Evolutionary conservation across 2,797 vertebrate species (phyloP).

Genomic region (Orientallactaga sibirica): DNA sequence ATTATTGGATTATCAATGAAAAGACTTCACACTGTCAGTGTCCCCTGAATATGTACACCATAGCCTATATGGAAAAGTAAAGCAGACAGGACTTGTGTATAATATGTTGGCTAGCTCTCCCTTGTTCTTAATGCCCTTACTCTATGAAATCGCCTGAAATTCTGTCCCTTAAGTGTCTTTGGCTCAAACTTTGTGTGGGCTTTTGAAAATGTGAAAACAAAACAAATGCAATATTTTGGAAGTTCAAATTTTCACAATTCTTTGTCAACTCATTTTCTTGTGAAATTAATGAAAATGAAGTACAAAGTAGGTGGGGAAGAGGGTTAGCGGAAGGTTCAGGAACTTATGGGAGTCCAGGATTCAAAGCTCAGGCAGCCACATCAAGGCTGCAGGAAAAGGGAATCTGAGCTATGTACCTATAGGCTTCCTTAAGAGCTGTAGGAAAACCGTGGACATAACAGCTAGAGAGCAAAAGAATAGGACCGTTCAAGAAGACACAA

Average conservation of each 20-base stretch:
- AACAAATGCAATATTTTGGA: neutral
- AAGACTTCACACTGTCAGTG: too few relatives aligned
- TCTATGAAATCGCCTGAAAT: neutral
- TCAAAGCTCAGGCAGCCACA: neutral
- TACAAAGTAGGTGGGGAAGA: accelerated
- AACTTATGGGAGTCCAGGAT: neutral
- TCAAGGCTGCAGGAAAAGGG: neutral
- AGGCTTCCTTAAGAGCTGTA: too few relatives aligned
- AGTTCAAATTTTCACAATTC: neutral
- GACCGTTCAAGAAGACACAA: neutral
- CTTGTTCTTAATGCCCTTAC: neutral
- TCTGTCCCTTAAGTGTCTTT: neutral
- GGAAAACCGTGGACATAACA: neutral
- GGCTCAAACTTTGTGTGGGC: neutral
- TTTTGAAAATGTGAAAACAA: neutral
- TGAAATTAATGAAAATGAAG: slow-evolving; percentile 19
- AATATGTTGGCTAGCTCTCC: neutral
- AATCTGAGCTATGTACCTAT: neutral
- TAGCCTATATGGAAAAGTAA: neutral
- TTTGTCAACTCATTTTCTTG: neutral
- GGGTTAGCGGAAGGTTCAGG: accelerated
- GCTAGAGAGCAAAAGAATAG: neutral
- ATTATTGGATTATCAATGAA: too few relatives aligned
- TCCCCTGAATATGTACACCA: neutral
- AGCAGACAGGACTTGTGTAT: neutral